Base-by-base conservation (phyloP, 2,113 vertebrate genomes). In the Tragelaphus buxtoni region DNA sequence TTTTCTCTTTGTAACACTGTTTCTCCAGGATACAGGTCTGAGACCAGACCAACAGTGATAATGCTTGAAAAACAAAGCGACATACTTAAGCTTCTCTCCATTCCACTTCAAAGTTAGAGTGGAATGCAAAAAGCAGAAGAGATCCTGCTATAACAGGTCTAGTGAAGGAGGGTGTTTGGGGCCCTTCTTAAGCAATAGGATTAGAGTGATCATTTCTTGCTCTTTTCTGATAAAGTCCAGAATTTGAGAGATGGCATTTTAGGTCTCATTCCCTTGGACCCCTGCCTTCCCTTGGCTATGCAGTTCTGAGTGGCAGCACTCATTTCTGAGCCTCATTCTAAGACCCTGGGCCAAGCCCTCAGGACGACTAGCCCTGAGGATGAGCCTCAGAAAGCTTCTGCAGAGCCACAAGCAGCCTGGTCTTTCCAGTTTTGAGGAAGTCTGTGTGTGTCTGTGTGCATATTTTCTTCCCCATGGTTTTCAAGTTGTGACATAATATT, bases 361-460 rank as follows among this genome's bases (percentile, higher is more conserved):
- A 74, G 22, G 39, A 42, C 1, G 17, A n/a, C 2, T 1, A 42
- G 49, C 24, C 55, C 39, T 32, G 16, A 5, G 26, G 30, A 47
- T 28, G 74, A 53, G 79, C 16, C 65, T 35, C 2, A 14, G 35
- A 45, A 79, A 53, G 72, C 39, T 3, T 56, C 32, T 65, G 45
- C 18, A 61, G 85, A 89, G 56, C 65, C 56, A 3, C 10, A 4
- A 0, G 14, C 5, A 18, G 61, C 79, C 63, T 42, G 17, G 11
- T 35, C 58, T 51, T 51, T 72, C 22, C 32, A 58, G 42, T 72
- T 58, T 4, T 20, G 39, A 65, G 90, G 51, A 84, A 56, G 49
- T 30, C 20, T 63, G 63, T 7, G 18, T 12, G 47, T 10, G n/a
- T 81, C 32, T 0, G 0, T 0, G 45, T 13, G 18, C 6, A 24